Base-by-base conservation (phyloP, 2,888 invertebrate genomes). In the Tenthredo mesomela region DNA sequence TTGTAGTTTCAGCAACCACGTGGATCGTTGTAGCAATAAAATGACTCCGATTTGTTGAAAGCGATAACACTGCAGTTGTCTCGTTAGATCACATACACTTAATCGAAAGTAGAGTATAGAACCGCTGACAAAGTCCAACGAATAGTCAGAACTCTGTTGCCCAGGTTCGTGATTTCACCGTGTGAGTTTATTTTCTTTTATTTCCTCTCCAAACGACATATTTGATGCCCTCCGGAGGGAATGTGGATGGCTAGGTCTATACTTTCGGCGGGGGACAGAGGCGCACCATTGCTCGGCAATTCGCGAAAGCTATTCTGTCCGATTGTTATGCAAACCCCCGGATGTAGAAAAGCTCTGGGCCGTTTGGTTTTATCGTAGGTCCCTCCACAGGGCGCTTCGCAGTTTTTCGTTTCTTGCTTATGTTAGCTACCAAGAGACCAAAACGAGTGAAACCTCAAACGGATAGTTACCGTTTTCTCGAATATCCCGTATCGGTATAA, bases 271-370 rank as follows among this genome's bases (percentile, higher is more conserved):
- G 58, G 50, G 50, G 80, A 21, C 80, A 40, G 29, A 25, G n/a
- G n/a, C 61, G 29, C 47, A 12, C 37, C 70, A 67, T 50, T 70
- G 67, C 82, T 65, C 82, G 67, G 67, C 65, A 67, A 82, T 82
- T 82, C 67, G 67, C 67, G 33, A 50, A 82, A 50, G 70, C 82
- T 82, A 82, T 82, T 82, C 82, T 47, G 47, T 67, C 82, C 67
- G 82, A 82, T 82, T 82, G 82, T 82, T 82, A 82, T 82, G 82
- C 82, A 82, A 65, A 82, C 65, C 82, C 43, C 47, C 47, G 82
- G 67, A 67, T 58, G 82, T 37, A 37, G 80, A 82, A 47, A 50
- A 67, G 47, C 82, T 70, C 47, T 29, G 70, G 33, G 82, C 43
- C 67, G 67, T 82, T 82, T 29, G 67, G 33, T 82, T 82, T 82